Base-by-base conservation (phyloP, 2,113 vertebrate genomes). In the Rhynchomys soricoides region DNA sequence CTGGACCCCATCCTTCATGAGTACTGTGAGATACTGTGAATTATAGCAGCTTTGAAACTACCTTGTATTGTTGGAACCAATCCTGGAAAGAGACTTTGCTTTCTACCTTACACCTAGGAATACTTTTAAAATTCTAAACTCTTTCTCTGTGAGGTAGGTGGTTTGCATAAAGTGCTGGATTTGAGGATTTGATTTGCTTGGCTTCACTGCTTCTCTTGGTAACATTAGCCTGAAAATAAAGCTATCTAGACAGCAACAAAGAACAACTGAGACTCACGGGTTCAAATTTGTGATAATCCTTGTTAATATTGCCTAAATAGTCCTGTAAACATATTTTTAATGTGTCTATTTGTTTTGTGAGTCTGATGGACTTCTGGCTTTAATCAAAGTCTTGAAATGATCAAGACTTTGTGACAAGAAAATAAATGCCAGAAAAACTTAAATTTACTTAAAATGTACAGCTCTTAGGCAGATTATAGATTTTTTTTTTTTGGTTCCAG, bases 361-460 rank as follows among this genome's bases (percentile, higher is more conserved):
- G 24, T 92, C 57, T 90, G n/a, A 87, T 83, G 13, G 34, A 45
- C 70, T 91, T 92, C 68, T 94, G 83, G 29, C 22, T 91, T 97
- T 96, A 74, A 95, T 94, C 43, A 90, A 91, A 90, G 57, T 81
- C 55, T 82, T 93, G n/a, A 64, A 66, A 11, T 66, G 29, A 66
- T 66, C 2, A 64, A 62, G 59, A 62, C 21, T 62, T 81, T 94
- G 50, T 43, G 43, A 94, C 91, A 37, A 95, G 45, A 95, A 86
- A 93, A 92, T 75, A 89, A 96, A 95, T 93, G 74, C 95, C 92
- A 95, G 92, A 74, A 93, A 92, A 88, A 57, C 74, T 87, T 57
- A 91, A 91, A 86, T 77, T 45, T 93, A 93, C 59, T 81, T 77
- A 88, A 91, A 91, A 93, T 40, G 8, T 2, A 94, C 87, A 70